phyloP scores from a whole-genome alignment of 2,797 vertebrate genomes.

The Euthynnus affinis region DNA sequence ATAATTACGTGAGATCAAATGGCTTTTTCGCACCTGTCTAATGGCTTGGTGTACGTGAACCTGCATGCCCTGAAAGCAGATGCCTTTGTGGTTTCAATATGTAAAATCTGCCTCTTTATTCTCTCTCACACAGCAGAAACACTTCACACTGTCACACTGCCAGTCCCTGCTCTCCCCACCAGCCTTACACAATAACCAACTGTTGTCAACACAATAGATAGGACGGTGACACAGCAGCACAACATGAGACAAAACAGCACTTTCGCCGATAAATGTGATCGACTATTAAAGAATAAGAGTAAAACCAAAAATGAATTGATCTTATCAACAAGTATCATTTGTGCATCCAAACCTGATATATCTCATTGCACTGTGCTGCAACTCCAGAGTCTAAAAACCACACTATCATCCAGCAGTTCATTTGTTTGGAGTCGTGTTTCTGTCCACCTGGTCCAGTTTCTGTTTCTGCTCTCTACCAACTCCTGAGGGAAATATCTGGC shows the following conservation, averaged over 20 bases:
- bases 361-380: too few species aligned
- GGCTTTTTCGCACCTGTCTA: neutral
- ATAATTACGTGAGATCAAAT: neutral
- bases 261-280: neutral
- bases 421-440: too few species aligned
- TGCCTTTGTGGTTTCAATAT: constrained; percentile 28
- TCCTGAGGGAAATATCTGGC: too few species aligned
- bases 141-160: neutral
- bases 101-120: constrained; percentile 20
- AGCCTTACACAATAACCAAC: neutral
- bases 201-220: neutral
- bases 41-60: neutral
- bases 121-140: constrained; percentile 31
- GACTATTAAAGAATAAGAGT: neutral
- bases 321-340: too few species aligned
- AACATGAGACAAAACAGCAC: neutral
- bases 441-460: too few species aligned
- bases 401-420: too few species aligned
- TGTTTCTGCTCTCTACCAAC: too few species aligned
- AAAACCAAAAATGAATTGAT: too few species aligned
- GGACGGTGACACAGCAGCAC: constrained; percentile 1
- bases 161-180: neutral
- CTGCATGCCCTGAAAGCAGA: constrained; percentile 19
- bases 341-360: too few species aligned
- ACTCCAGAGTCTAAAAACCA: too few species aligned